Conservation (phyloP, 2,113 vertebrate species). For the Aphelocoma coerulescens region DNA sequence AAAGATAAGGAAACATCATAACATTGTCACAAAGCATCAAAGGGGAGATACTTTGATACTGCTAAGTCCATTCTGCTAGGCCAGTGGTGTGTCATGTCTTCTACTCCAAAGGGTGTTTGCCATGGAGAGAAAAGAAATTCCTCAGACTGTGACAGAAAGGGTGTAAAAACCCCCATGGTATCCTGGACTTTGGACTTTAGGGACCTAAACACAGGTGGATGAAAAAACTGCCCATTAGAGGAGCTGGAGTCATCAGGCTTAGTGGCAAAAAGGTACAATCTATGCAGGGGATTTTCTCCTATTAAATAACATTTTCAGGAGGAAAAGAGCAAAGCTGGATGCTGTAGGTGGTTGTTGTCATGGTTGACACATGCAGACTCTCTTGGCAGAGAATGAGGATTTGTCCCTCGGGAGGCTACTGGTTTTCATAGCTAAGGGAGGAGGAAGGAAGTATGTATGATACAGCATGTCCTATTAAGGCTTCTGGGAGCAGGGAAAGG, state of each 20-base stretch:
- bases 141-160: neutral
- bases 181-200: neutral
- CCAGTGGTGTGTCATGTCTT: neutral
- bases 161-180: rapidly evolving
- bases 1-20: neutral
- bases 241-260: neutral
- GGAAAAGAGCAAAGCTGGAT: neutral
- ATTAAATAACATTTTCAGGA: neutral
- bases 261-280: neutral
- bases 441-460: neutral
- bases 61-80: neutral
- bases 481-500: neutral
- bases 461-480: neutral
- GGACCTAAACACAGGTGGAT: neutral
- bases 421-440: neutral
- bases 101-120: neutral
- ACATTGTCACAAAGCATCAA: neutral
- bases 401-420: neutral
- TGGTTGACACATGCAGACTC: neutral
- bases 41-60: neutral
- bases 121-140: neutral
- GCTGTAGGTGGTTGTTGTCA: neutral
- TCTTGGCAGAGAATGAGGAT: neutral
- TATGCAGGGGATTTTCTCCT: neutral
- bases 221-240: neutral